Percentiles rank a stretch among this genome's conserved stretches.
Conservation (phyloP, 2,888 invertebrate genomes). For the Oegoconia quadripuncta region DNA sequence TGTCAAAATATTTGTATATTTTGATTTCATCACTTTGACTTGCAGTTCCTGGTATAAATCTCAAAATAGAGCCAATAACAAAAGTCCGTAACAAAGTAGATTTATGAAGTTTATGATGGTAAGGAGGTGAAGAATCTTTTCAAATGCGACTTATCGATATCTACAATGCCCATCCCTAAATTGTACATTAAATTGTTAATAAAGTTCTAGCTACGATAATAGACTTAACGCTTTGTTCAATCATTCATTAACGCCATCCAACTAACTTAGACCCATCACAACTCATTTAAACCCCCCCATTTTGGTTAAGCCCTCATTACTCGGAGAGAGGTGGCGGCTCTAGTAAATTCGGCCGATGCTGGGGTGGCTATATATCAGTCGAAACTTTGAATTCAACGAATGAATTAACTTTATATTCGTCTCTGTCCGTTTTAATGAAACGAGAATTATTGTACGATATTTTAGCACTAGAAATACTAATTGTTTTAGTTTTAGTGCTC, state of each 20-base stretch:
- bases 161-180: conserved; percentile 32
- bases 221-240: conserved; percentile 75
- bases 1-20: too few relatives aligned
- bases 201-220: conserved; percentile 75
- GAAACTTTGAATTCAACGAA: conserved; percentile 57
- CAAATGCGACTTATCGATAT: conserved; percentile 2
- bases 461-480: conserved; percentile 25
- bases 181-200: conserved; percentile 65
- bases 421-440: conserved; percentile 59
- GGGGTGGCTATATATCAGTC: conserved; percentile 62
- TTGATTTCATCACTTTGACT: too few relatives aligned
- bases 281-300: conserved; percentile 45
- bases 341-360: conserved; percentile 31
- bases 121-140: background rate
- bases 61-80: too few relatives aligned
- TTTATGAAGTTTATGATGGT: too few relatives aligned
- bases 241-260: conserved; percentile 69
- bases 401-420: conserved; percentile 61
- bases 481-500: conserved; percentile 2
- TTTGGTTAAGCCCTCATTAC: conserved; percentile 38
- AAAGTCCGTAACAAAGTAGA: too few relatives aligned
- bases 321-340: conserved; percentile 30
- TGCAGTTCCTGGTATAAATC: too few relatives aligned
- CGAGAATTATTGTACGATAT: conserved; percentile 47
- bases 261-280: conserved; percentile 46